phyloP scores from a whole-genome alignment of 2,797 vertebrate species.

The Catostomus latipinnis region DNA sequence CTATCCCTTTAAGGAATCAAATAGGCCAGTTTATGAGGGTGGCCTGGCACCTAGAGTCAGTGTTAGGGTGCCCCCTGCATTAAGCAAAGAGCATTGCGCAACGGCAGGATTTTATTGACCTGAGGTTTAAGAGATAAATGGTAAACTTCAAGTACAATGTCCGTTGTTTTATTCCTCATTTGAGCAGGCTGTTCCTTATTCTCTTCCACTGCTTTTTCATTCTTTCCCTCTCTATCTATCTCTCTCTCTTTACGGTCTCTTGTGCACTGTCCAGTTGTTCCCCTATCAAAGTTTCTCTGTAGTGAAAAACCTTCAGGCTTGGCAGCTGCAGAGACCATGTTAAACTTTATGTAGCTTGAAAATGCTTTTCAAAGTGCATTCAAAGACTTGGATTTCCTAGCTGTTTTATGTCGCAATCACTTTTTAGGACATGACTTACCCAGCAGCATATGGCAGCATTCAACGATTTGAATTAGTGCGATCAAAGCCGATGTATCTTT shows the following conservation, averaged over 20 bases:
- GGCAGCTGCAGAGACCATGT: constrained; percentile 84
- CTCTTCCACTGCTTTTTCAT: not conserved
- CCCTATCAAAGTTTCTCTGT: constrained; percentile 80
- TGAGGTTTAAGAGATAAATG: constrained; percentile 2
- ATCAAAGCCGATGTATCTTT: not conserved
- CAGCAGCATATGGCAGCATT: constrained; percentile 33
- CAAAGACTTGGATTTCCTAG: constrained; percentile 76
- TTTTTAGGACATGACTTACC: constrained; percentile 51
- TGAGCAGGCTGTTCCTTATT: not conserved
- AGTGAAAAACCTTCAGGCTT: constrained; percentile 79
- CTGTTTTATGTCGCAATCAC: constrained; percentile 73
- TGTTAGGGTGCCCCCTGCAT: constrained; percentile 55
- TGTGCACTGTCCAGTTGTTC: constrained; percentile 61
- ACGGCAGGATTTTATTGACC: constrained; percentile 1
- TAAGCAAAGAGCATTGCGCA: constrained; percentile 23
- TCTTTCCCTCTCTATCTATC: too few species aligned
- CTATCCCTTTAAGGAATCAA: too few species aligned
- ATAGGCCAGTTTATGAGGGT: not conserved
- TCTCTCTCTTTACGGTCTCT: not conserved
- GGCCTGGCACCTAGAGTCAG: too few species aligned
- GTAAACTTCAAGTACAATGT: not conserved
- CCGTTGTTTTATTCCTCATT: not conserved
- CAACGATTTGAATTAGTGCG: constrained; percentile 44
- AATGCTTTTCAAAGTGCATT: constrained; percentile 84
- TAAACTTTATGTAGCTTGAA: constrained; percentile 91